phyloP scores from a whole-genome alignment of 2,888 invertebrate genomes.

The Diachrysia chrysitis region DNA sequence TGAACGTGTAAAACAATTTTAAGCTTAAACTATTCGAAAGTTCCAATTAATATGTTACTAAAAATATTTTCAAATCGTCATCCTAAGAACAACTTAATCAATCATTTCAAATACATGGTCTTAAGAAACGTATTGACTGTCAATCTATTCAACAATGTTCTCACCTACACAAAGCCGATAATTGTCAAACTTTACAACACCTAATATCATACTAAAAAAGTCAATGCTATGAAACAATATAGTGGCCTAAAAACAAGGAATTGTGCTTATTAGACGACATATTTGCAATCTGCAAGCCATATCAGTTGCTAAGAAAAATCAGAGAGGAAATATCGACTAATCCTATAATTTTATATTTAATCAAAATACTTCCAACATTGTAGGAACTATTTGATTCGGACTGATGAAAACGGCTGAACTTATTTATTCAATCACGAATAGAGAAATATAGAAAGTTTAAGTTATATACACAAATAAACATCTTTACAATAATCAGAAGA shows the following conservation, averaged over 20 bases:
- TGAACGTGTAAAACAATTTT: background rate
- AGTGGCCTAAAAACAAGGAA: constrained; percentile 50
- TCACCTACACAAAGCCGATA: constrained; percentile 38
- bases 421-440: too few relatives aligned
- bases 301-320: constrained; percentile 1
- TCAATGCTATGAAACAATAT: constrained; percentile 40
- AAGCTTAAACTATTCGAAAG: background rate
- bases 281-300: constrained; percentile 7
- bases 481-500: too few relatives aligned
- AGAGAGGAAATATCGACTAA: background rate
- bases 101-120: background rate
- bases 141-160: constrained; percentile 38
- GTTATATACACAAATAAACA: too few relatives aligned
- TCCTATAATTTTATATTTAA: too few relatives aligned
- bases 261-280: constrained; percentile 54
- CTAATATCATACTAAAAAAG: constrained; percentile 34
- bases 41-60: background rate
- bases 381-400: too few relatives aligned
- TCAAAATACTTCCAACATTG: too few relatives aligned
- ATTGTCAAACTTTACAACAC: constrained; percentile 42
- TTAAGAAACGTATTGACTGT: constrained; percentile 21
- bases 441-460: too few relatives aligned
- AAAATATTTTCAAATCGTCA: background rate
- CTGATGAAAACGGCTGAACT: too few relatives aligned
- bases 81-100: background rate